Base-by-base conservation (phyloP, 2,113 vertebrate species). In the Psilopsiagon aymara region DNA sequence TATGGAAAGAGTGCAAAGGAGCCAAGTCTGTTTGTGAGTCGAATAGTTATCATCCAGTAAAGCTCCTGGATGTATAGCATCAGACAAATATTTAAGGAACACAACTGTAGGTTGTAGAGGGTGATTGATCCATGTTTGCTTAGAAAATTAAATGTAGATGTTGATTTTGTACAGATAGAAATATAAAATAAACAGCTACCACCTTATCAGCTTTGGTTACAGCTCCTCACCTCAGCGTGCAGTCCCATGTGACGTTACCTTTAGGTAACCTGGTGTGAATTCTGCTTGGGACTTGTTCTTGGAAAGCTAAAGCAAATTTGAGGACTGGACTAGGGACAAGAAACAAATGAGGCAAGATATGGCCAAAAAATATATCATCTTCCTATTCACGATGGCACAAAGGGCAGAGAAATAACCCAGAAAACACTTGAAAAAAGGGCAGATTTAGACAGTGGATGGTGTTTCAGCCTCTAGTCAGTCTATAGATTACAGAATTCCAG, bases 91-190 rank as follows among this genome's bases (percentile, higher is more conserved):
- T 63, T 96, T 94, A 74, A 76, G 53, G n/a, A 79, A 66, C 77
- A 53, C 96, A 97, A 92, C 91, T 27, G 20, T 19, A 51, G 88
- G 29, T 82, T 74, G 66, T 53, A 82, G 73, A 93, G 88, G 47
- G 59, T 79, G 51, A 52, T 51, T 86, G 73, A 55, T 52, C 49
- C 24, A 1, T 68, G 15, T n/a, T 91, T 96, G 43, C 41, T 24
- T 73, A 75, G 68, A n/a, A 93, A 88, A 94, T 94, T 78, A 78
- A 78, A 68, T 53, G 33, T 68, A 4, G 52, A 29, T 87, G 41
- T 74, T 10, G 16, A 27, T 92, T 94, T 91, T 44, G 31, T 75
- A 92, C 49, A 85, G 63, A 85, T 5, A 51, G 19, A n/a, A 37
- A 29, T 49, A 44, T 44, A 59, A n/a, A 86, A 51, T 67, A 67